A percentile compares a stretch with the other conserved stretches of the same genome.
Evolutionary conservation across 2,888 invertebrate genomes (phyloP).

Genomic region (Candidula unifasciata): DNA sequence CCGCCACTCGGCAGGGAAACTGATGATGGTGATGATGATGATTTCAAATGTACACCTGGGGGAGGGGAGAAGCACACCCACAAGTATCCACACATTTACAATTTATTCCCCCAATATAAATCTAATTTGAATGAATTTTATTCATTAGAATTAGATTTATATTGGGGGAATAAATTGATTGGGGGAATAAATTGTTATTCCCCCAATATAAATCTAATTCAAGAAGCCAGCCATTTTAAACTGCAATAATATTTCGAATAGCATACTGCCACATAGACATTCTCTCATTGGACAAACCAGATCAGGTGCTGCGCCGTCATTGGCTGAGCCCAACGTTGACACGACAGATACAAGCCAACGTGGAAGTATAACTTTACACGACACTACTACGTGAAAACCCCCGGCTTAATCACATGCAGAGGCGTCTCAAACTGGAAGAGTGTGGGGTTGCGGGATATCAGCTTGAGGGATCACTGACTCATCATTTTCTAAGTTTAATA

Average conservation of each 20-base stretch:
- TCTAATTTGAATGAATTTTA: no score
- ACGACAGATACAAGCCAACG: neutral
- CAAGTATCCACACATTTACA: neutral
- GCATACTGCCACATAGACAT: neutral
- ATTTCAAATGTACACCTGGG: neutral
- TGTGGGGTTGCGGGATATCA: no score
- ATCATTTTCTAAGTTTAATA: no score
- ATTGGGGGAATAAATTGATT: no score
- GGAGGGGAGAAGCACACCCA: neutral
- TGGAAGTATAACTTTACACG: slow-evolving; percentile 8
- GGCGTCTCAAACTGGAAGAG: no score
- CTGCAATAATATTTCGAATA: neutral
- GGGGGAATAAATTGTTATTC: no score
- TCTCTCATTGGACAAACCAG: slow-evolving; percentile 5
- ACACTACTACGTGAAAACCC: no score
- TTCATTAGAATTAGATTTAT: no score
- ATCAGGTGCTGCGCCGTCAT: slow-evolving; percentile 2
- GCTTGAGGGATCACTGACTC: no score
- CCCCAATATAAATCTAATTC: neutral
- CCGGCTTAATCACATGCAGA: no score
- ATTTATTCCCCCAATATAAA: neutral
- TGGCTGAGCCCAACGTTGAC: neutral
- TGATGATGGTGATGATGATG: no score
- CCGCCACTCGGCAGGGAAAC: no score
- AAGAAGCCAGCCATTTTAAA: neutral